phyloP scores from a whole-genome alignment of 2,113 vertebrate genomes.

The Phalacrocorax aristotelis region DNA sequence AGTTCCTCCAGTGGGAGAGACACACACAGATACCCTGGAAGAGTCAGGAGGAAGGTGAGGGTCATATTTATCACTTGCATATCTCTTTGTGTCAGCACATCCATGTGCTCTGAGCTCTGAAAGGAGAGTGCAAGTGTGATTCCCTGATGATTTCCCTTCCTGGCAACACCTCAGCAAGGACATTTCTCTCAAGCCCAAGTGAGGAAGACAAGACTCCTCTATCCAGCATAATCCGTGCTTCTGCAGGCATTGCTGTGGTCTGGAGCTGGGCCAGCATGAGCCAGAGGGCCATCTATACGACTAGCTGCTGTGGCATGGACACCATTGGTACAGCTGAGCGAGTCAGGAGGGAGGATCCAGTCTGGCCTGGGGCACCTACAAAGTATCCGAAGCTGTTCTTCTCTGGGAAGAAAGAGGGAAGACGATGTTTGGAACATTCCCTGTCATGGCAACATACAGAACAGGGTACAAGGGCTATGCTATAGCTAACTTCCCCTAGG shows the following conservation, averaged over 20 bases:
- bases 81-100: background rate
- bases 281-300: background rate
- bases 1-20: background rate
- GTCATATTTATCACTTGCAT: background rate
- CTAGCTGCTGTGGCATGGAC: background rate
- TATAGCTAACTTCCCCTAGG: background rate
- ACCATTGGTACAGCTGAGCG: background rate
- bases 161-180: background rate
- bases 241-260: background rate
- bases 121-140: background rate
- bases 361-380: background rate
- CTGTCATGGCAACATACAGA: background rate
- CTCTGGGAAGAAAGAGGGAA: background rate
- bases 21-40: background rate
- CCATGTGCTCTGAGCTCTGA: background rate
- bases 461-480: background rate
- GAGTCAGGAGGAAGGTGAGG: background rate
- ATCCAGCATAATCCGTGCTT: background rate
- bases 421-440: background rate
- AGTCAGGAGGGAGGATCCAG: background rate
- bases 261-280: background rate
- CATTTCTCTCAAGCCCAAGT: background rate
- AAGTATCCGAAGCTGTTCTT: background rate
- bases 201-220: background rate
- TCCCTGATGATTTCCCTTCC: background rate